These are phyloP conservation scores for Eupsilia transversa DNA, from an alignment of 2,888 invertebrate genomes.

Conservation along the genomic window DNA sequence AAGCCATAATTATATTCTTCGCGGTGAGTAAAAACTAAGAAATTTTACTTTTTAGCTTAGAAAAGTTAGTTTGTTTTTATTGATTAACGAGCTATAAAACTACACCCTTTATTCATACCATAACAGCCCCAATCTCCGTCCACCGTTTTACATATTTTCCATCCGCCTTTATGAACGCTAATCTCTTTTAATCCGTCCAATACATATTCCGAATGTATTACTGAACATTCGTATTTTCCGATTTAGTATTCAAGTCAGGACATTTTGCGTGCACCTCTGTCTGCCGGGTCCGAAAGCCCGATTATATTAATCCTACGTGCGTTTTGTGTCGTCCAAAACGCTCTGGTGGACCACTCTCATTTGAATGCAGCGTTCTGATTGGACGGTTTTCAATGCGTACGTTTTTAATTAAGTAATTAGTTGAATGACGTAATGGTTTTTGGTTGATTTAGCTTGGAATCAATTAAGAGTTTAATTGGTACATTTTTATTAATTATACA, in stretches of 20 bases:
- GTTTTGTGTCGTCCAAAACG: constrained; percentile 78
- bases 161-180: constrained; percentile 55
- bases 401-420: constrained; percentile 68
- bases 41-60: too few species aligned
- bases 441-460: constrained; percentile 31
- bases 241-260: constrained; percentile 84
- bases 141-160: constrained; percentile 51
- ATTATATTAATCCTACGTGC: constrained; percentile 86
- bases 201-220: constrained; percentile 60
- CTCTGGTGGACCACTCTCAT: constrained; percentile 63
- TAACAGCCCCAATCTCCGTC: constrained; percentile 1
- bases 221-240: constrained; percentile 65
- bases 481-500: not conserved
- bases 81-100: not conserved
- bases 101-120: not conserved
- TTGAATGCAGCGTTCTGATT: constrained; percentile 68
- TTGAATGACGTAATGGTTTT: constrained; percentile 54
- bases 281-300: constrained; percentile 76
- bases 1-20: too few species aligned
- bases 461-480: constrained; percentile 4
- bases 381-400: constrained; percentile 63
- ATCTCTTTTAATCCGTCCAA: constrained; percentile 64
- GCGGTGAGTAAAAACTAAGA: too few species aligned
- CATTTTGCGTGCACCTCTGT: constrained; percentile 79
- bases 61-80: too few species aligned